phyloP scores from a whole-genome alignment of 1,140 invertebrate species.

The Drosophila fuyamai region DNA sequence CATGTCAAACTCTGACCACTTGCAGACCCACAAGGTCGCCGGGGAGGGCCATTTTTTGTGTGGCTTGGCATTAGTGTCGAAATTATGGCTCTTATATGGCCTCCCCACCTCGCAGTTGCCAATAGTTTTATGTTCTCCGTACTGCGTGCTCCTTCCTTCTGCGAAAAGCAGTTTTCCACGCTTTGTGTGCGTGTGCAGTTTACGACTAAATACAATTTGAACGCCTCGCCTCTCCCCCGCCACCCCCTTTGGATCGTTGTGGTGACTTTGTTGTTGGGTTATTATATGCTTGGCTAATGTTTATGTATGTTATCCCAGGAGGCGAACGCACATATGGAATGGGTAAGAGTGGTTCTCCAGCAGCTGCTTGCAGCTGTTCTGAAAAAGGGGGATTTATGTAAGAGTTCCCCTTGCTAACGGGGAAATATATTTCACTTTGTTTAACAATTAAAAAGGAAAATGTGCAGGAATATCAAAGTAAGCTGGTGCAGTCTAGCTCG shows the following conservation, averaged over 20 bases:
- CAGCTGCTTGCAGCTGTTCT: slow-evolving; percentile 1
- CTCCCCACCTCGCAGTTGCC: slow-evolving; percentile 18
- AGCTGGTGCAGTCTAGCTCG: background rate
- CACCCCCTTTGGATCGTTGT: background rate
- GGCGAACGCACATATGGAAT: slow-evolving; percentile 1
- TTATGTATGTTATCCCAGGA: slow-evolving; percentile 49
- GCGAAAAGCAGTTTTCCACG: slow-evolving; percentile 11
- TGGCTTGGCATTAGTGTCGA: slow-evolving; percentile 70
- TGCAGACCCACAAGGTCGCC: slow-evolving; percentile 64
- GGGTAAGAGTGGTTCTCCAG: background rate
- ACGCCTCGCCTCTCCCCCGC: slow-evolving; percentile 44
- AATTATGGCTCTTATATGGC: slow-evolving; percentile 66
- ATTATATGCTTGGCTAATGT: slow-evolving; percentile 52
- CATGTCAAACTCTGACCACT: slow-evolving; percentile 67
- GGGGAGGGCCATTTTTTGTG: slow-evolving; percentile 31
- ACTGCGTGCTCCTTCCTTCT: background rate
- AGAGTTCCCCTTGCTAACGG: background rate
- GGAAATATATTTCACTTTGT: slow-evolving; percentile 5
- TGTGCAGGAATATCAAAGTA: background rate
- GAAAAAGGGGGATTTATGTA: slow-evolving; percentile 1
- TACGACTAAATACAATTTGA: slow-evolving; percentile 67
- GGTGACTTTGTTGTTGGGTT: slow-evolving; percentile 42
- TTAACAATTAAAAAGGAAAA: slow-evolving; percentile 14
- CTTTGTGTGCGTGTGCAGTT: slow-evolving; percentile 55
- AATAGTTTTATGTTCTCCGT: slow-evolving; percentile 64